These are phyloP conservation scores for Panzeria rudis DNA, from an alignment of 2,888 invertebrate genomes.

Conservation along the genomic window DNA sequence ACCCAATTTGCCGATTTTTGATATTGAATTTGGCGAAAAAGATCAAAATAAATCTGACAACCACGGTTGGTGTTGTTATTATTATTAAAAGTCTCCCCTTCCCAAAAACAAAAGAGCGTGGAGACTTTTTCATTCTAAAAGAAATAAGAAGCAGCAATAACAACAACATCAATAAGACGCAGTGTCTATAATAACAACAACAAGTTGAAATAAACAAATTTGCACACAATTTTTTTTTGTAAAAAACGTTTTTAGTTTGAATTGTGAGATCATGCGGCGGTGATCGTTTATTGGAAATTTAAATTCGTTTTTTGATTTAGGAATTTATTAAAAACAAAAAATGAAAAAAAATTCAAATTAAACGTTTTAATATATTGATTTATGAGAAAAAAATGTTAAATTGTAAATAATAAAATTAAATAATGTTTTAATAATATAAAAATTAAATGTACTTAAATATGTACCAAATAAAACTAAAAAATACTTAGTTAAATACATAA, in stretches of 20 bases:
- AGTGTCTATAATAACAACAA: constrained; percentile 3
- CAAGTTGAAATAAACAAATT: constrained; percentile 57
- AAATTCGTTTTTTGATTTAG: constrained; percentile 31
- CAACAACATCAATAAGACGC: constrained; percentile 6
- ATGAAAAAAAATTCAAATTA: constrained; percentile 16
- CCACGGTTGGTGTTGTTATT: not conserved
- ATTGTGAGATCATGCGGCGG: constrained; percentile 71
- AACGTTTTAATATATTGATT: constrained; percentile 14
- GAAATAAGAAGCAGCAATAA: not conserved
- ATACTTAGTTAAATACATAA: not conserved
- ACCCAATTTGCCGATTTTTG: too few species aligned
- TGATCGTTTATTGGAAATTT: constrained; percentile 66
- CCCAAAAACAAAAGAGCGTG: constrained; percentile 26
- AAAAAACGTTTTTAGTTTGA: constrained; percentile 63
- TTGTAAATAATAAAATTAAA: not conserved
- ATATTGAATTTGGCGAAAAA: too few species aligned
- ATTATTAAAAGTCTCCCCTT: constrained; percentile 32
- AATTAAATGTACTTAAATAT: too few species aligned
- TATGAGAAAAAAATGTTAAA: not conserved
- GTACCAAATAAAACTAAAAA: not conserved
- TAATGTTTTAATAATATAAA: not conserved
- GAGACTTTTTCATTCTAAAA: constrained; percentile 59
- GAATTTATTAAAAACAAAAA: constrained; percentile 15
- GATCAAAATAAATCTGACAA: too few species aligned
- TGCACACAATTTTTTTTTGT: constrained; percentile 45